These are phyloP conservation scores for Onchidella celtica DNA, from an alignment of 2,888 invertebrate species.

Conservation along the genomic window DNA sequence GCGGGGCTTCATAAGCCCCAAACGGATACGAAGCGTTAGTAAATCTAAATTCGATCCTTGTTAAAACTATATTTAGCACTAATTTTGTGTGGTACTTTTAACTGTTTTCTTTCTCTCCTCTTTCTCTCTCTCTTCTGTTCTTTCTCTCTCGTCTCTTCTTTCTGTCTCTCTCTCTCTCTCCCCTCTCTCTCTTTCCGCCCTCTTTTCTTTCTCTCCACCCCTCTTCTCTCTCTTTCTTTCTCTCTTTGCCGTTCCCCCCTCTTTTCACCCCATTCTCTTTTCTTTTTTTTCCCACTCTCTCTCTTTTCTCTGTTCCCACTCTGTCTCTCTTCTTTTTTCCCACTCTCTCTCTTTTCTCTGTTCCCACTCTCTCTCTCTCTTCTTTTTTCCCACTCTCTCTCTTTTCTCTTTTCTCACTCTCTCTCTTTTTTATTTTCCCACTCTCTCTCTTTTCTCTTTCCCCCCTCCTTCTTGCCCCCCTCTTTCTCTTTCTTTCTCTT, in stretches of 20 bases:
- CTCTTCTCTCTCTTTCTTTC: neutral
- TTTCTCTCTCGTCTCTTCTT: neutral
- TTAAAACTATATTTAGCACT: too few species aligned
- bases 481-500: neutral
- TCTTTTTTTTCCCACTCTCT: neutral
- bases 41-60: too few species aligned
- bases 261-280: neutral
- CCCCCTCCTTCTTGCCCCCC: neutral
- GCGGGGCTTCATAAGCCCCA: too few species aligned
- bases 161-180: neutral
- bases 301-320: neutral
- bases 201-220: neutral
- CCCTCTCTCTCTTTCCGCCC: too few species aligned
- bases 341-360: too few species aligned
- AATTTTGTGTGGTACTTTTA: too few species aligned
- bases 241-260: neutral
- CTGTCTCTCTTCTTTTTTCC: too few species aligned
- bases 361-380: too few species aligned
- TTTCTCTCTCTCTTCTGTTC: neutral
- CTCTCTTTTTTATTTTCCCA: neutral
- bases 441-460: neutral
- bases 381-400: too few species aligned
- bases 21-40: too few species aligned
- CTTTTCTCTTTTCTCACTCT: neutral
- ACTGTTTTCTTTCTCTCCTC: neutral